phyloP scores from a whole-genome alignment of 2,113 vertebrate genomes.

The Seriola aureovittata region DNA sequence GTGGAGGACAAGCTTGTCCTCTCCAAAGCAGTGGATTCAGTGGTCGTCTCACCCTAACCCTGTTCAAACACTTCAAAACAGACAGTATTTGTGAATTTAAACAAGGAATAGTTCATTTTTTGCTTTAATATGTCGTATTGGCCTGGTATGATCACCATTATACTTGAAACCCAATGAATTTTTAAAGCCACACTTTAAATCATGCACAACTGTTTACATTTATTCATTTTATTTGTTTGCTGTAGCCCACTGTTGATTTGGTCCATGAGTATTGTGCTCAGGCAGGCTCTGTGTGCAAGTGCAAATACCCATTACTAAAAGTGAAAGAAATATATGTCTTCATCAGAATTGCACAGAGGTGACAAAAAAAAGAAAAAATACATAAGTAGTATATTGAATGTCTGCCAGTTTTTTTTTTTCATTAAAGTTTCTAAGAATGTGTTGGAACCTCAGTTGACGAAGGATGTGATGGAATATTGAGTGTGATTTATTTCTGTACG shows the following conservation, averaged over 20 bases:
- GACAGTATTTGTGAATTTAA: neutral
- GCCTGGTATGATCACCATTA: neutral
- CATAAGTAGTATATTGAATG: neutral
- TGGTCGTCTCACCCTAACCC: neutral
- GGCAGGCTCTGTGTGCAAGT: neutral
- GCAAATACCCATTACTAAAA: neutral
- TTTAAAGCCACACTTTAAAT: neutral
- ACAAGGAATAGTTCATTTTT: neutral
- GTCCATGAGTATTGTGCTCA: neutral
- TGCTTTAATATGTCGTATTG: neutral
- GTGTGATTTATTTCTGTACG: constrained; percentile 32
- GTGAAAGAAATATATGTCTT: neutral
- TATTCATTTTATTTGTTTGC: neutral
- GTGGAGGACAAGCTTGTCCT: neutral
- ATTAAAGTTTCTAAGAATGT: neutral
- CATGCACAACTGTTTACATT: neutral
- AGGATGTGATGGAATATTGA: constrained; percentile 23
- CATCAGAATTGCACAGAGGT: neutral
- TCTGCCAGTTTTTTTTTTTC: neutral
- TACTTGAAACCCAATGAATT: neutral
- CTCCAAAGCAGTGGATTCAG: neutral
- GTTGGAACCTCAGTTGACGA: neutral
- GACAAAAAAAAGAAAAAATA: neutral
- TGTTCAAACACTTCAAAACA: neutral
- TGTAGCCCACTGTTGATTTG: neutral